Percentiles rank a stretch among this genome's conserved stretches.
These are phyloP conservation scores for Brenthis daphne DNA, from an alignment of 2,888 invertebrate species.

Conservation along the genomic window DNA sequence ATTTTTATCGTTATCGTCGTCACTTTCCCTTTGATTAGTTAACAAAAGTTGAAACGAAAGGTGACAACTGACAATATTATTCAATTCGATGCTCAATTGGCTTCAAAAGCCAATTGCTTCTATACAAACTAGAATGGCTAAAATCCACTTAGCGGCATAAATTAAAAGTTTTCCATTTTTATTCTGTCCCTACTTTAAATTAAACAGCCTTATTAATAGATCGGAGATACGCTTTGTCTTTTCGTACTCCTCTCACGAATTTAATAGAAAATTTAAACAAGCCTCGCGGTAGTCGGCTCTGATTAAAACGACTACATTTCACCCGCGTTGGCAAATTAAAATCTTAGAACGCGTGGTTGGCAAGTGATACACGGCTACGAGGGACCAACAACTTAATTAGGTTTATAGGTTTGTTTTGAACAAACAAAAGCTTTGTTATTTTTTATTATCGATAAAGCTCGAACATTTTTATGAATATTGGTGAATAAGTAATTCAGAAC, in stretches of 20 bases:
- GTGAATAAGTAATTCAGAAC: no score
- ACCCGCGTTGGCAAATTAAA: slow-evolving; percentile 65
- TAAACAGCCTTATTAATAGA: slow-evolving; percentile 80
- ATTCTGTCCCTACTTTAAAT: slow-evolving; percentile 56
- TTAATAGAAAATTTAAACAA: slow-evolving; percentile 80
- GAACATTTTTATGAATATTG: no score
- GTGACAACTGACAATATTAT: no score
- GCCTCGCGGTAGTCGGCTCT: slow-evolving; percentile 58
- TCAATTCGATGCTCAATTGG: no score
- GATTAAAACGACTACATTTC: slow-evolving; percentile 74
- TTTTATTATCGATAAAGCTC: no score
- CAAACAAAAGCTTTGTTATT: not conserved
- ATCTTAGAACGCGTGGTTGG: slow-evolving; percentile 65
- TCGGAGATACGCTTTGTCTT: slow-evolving; percentile 76
- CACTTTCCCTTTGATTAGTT: no score
- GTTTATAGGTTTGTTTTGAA: slow-evolving; percentile 26
- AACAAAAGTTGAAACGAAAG: no score
- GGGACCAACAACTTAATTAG: slow-evolving; percentile 44
- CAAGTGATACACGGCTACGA: slow-evolving; percentile 41
- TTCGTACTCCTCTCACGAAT: slow-evolving; percentile 62
- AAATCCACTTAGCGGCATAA: slow-evolving; percentile 23
- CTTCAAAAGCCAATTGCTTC: no score
- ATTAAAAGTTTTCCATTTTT: slow-evolving; percentile 42
- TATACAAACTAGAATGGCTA: no score
- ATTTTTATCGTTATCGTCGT: no score